These are phyloP conservation scores for Acrocephalus kingi DNA, from an alignment of 2,113 vertebrate genomes.

Conservation along the genomic window DNA sequence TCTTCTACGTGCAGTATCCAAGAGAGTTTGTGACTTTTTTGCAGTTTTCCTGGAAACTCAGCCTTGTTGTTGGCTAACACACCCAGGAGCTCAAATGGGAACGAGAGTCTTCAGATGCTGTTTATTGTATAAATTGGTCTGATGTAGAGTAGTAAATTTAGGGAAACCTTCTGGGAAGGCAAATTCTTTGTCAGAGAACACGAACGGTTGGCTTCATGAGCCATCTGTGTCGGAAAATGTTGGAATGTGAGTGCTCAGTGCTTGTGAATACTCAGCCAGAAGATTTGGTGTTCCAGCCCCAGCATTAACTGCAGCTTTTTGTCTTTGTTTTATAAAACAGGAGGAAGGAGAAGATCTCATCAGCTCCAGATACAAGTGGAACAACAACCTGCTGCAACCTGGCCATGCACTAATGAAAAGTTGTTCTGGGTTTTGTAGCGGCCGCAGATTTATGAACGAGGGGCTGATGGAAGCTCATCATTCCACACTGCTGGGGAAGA, in stretches of 20 bases:
- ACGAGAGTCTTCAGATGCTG: background rate
- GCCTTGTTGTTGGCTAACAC: background rate
- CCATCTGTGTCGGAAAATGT: background rate
- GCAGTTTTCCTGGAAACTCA: background rate
- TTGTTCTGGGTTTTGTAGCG: background rate
- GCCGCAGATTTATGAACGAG: background rate
- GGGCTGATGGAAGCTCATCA: slow-evolving; percentile 13
- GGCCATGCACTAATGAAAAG: background rate
- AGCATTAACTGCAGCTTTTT: background rate
- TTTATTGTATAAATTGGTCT: background rate
- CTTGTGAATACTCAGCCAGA: background rate
- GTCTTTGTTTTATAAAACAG: background rate
- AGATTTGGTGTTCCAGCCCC: background rate
- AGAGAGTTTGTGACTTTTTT: background rate
- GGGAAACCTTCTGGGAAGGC: background rate
- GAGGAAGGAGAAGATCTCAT: background rate
- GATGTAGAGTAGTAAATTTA: background rate
- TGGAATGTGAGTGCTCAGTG: background rate
- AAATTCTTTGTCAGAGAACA: background rate
- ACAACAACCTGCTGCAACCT: background rate
- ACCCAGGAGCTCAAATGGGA: background rate
- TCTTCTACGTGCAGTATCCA: rapidly evolving
- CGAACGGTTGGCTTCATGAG: background rate
- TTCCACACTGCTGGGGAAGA: background rate
- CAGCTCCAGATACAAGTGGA: background rate